Base-by-base conservation (phyloP, 2,113 vertebrate genomes). In the Phoxinus phoxinus region DNA sequence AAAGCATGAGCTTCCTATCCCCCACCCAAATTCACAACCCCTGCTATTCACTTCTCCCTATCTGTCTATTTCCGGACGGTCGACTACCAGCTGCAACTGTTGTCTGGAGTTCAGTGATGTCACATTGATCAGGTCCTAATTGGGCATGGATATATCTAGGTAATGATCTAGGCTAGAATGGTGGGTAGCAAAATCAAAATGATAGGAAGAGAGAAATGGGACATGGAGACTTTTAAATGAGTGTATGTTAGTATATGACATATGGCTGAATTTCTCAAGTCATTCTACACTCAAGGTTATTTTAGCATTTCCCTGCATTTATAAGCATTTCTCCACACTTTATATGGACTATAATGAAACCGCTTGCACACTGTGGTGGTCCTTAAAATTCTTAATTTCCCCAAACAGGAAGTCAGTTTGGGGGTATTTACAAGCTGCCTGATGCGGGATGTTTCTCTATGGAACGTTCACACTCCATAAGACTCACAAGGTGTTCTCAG, bases 21-120 rank as follows among this genome's bases (percentile, higher is more conserved):
- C 78, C 84, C 87, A 82, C 87, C 79, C 85, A 48, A 71, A 69
- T 9, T 53, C 61, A 51, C 76, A 75, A 46, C 21, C 85, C 51
- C 76, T 79, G 59, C 61, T 41, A 21, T 63, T 79, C 58, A 2
- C 15, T 35, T 88, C 85, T 86, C 84, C 86, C 85, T 91, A 82
- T 85, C 91, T 92, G 92, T 93, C 94, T 96, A 95, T 95, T 94
- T 90, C 91, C 94, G 94, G 93, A 93, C 84, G 85, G 91, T 84
- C 30, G 93, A 89, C 89, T 86, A 85, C 63, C 81, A 92, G 89
- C 88, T 86, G 88, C 86, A 90, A 81, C 87, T 84, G 90, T 90
- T 90, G 80, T 85, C 87, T 86, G 88, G 91, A 91, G 88, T 85
- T 69, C 48, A 82, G 87, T 93, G 94, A 94, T 91, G 92, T 95